Evolutionary conservation across 2,113 vertebrate genomes (phyloP), one percentile per base, ranked within the genome.

Genomic region (Edolisoma coerulescens): DNA sequence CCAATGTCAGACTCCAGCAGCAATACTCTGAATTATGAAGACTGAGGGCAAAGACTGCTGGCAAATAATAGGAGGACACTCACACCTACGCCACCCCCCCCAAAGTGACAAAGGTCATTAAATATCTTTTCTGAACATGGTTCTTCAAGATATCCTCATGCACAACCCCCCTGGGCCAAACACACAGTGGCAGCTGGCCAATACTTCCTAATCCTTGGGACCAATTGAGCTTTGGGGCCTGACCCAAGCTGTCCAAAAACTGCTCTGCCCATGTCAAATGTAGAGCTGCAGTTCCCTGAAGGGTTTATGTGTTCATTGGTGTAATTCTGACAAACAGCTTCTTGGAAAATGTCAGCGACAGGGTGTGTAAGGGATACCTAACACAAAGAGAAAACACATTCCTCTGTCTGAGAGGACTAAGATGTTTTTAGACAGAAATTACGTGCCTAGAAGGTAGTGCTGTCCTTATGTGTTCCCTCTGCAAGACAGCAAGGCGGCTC

Each of bases 381-480:
- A 77, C 33, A 50, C 39, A 30, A 45, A 68, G 54, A 60, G 59
- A 89, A 94, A 95, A 93, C 61, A 89, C 68, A 91, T 92, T 92
- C 70, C 35, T 84, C 33, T 80, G 82, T 74, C 92, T 91, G 84
- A 78, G 56, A 89, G 30, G 35, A 83, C n/a, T 5, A 49, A 41
- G 80, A 47, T 53, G 33, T 21, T 78, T 83, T 60, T 9, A 89
- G 44, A 60, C 26, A 89, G 77, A 84, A 92, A 75, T 81, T 26
- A 71, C 4, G 12, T 56, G 26, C 69, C 81, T 52, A 59, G 33
- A 71, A 81, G 60, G 49, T 50, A 71, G 56, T 44, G 56, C 28
- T 1, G 13, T 56, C 77, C n/a, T 67, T 68, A 42, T 2, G 7
- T 35, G 39, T 30, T 81, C 69, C 41, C 68, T 89, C 69, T 41